Evolutionary conservation across 2,113 vertebrate genomes (phyloP).

Genomic region (Rhinoptilus africanus): DNA sequence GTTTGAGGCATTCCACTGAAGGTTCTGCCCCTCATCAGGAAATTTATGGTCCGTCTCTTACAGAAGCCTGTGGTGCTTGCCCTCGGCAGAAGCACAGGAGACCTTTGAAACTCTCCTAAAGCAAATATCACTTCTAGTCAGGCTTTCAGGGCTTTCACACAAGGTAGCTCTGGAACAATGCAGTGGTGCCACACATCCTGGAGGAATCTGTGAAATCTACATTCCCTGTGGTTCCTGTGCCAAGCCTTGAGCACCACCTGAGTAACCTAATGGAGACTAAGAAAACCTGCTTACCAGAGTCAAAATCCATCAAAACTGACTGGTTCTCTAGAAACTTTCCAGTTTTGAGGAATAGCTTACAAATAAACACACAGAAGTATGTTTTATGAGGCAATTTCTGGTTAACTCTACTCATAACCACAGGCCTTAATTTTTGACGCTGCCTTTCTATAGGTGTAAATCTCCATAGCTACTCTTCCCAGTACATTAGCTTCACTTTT

Average conservation of each 20-base stretch:
- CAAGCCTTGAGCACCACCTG: background rate
- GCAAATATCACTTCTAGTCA: background rate
- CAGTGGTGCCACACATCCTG: background rate
- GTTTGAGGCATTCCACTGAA: too few relatives aligned
- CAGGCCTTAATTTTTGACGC: background rate
- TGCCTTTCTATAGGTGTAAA: background rate
- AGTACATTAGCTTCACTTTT: background rate
- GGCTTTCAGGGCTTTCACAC: background rate
- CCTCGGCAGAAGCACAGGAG: background rate
- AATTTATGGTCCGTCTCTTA: too few relatives aligned
- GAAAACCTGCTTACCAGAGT: background rate
- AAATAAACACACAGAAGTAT: background rate
- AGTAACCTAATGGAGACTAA: background rate
- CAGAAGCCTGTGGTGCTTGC: background rate
- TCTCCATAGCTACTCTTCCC: background rate
- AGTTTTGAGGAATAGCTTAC: background rate
- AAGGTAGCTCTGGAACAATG: background rate
- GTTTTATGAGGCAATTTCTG: background rate
- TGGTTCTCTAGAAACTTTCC: background rate
- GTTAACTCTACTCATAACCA: background rate
- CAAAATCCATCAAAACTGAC: background rate
- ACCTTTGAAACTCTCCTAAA: background rate
- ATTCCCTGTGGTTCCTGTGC: fast-evolving
- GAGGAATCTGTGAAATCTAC: background rate
- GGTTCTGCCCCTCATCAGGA: too few relatives aligned